A percentile compares a stretch with the other conserved stretches of the same genome.
Conservation (phyloP, 2,113 vertebrate species). For the Butorides virescens region DNA sequence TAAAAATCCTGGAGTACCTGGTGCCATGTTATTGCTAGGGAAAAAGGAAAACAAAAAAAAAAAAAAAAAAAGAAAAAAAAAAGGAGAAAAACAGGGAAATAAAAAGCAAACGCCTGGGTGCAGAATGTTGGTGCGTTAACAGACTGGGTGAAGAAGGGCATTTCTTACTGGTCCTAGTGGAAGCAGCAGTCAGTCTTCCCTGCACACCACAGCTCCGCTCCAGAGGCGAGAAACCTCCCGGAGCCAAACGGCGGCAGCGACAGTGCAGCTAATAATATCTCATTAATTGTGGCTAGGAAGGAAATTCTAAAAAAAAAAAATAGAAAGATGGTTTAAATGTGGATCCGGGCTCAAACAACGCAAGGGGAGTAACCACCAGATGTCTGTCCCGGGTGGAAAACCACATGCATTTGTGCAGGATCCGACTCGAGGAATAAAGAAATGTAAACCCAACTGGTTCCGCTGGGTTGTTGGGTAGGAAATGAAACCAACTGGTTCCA, state of each 20-base stretch:
- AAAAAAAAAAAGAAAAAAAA: too few species aligned
- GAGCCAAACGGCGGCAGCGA: neutral
- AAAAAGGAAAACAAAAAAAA: too few species aligned
- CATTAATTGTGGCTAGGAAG: neutral
- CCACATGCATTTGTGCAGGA: rapidly evolving
- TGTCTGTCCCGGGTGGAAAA: neutral
- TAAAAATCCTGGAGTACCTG: neutral
- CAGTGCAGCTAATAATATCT: neutral
- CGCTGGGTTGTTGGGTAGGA: neutral
- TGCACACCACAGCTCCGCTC: rapidly evolving
- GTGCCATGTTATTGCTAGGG: neutral
- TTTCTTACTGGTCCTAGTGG: neutral
- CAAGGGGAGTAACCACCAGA: too few species aligned
- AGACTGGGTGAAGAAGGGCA: neutral
- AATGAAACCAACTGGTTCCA: neutral
- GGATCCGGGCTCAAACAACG: neutral
- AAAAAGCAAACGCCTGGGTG: neutral
- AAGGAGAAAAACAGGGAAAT: neutral
- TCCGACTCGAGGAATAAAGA: neutral
- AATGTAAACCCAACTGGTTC: neutral
- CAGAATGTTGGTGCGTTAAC: neutral
- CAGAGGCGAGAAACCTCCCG: neutral
- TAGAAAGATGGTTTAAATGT: neutral
- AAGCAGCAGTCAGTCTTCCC: neutral
- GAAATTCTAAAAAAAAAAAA: neutral